phyloP scores from a whole-genome alignment of 2,113 vertebrate genomes.

The Gallinago undulata region DNA sequence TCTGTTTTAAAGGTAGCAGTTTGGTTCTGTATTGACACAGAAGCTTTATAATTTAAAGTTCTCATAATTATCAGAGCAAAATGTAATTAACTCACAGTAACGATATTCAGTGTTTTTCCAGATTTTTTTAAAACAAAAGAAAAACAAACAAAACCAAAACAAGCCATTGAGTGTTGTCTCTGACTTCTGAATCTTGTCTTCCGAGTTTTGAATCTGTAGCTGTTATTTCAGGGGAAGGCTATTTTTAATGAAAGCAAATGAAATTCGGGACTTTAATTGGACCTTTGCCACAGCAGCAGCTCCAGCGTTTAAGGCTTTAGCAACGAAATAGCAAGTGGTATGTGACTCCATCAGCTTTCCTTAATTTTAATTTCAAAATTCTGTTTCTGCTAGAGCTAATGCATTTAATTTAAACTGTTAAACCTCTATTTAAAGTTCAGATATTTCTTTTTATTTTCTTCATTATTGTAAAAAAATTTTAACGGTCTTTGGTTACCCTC shows the following conservation, averaged over 20 bases:
- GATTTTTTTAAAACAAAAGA: background rate
- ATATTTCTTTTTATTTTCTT: background rate
- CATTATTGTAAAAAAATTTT: background rate
- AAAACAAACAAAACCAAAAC: background rate
- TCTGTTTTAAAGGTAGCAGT: background rate
- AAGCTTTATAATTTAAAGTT: background rate
- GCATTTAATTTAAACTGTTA: background rate
- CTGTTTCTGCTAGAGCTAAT: background rate
- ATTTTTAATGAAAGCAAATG: background rate
- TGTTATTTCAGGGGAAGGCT: background rate
- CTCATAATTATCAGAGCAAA: background rate
- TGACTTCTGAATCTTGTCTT: background rate
- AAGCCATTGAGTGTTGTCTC: background rate
- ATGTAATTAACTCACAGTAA: background rate
- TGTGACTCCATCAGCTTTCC: rapidly evolving
- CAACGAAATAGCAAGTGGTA: rapidly evolving
- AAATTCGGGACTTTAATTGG: background rate
- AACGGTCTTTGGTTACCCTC: background rate
- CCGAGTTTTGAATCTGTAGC: background rate
- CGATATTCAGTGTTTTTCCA: background rate
- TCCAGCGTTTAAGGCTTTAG: rapidly evolving
- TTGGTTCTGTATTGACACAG: background rate
- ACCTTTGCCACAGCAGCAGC: background rate
- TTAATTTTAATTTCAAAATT: background rate
- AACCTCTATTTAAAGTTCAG: background rate